A percentile compares a stretch with the other conserved stretches of the same genome.
These are phyloP conservation scores for Myathropa florea DNA, from an alignment of 2,888 invertebrate genomes.

Conservation along the genomic window DNA sequence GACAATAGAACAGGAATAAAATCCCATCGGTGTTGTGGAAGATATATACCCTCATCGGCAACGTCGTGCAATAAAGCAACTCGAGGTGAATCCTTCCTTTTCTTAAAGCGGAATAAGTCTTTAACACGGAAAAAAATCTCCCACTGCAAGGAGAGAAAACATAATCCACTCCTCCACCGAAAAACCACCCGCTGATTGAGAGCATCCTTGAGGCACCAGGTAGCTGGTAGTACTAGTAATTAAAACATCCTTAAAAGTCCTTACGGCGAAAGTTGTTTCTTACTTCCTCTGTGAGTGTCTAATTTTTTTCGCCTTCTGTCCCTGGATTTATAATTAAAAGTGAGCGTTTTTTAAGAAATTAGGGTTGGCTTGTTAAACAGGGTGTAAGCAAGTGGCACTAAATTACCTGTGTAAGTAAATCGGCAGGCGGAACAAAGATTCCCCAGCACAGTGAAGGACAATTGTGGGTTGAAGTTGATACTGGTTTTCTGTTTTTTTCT, in stretches of 20 bases:
- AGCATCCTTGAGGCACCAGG: slow-evolving; percentile 65
- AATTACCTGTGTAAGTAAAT: slow-evolving; percentile 81
- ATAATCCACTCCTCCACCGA: neutral
- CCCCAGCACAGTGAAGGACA: neutral
- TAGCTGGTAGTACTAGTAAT: slow-evolving; percentile 66
- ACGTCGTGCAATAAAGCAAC: slow-evolving; percentile 39
- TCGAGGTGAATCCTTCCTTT: slow-evolving; percentile 20
- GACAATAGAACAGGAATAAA: slow-evolving; percentile 51
- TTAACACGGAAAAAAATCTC: slow-evolving; percentile 29
- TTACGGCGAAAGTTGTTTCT: slow-evolving; percentile 61
- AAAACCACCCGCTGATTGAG: slow-evolving; percentile 50
- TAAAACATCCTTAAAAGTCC: slow-evolving; percentile 71
- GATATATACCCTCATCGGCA: neutral
- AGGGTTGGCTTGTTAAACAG: slow-evolving; percentile 79
- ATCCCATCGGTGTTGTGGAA: slow-evolving; percentile 54
- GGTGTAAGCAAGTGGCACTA: slow-evolving; percentile 80
- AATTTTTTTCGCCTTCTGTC: slow-evolving; percentile 25
- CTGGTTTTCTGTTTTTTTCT: slow-evolving; percentile 3
- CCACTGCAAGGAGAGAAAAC: slow-evolving; percentile 8
- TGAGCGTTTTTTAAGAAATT: slow-evolving; percentile 67
- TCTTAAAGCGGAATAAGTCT: slow-evolving; percentile 42
- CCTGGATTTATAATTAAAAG: slow-evolving; percentile 69
- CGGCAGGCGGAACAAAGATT: slow-evolving; percentile 69
- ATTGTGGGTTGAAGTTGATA: slow-evolving; percentile 1
- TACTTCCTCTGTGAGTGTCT: slow-evolving; percentile 45